Conservation (phyloP, 2,888 invertebrate genomes). For the Tipula helvola region DNA sequence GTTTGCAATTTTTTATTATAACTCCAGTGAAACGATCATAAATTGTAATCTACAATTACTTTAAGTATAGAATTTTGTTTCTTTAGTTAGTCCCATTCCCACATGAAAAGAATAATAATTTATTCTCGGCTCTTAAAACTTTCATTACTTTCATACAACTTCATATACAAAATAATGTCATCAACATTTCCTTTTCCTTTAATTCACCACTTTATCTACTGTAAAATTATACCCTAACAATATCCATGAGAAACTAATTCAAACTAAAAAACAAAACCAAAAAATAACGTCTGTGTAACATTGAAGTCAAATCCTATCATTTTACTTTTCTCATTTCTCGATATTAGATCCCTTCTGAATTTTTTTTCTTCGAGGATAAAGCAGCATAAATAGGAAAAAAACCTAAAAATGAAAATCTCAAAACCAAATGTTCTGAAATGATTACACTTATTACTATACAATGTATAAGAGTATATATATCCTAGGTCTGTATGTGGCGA, state of each 20-base stretch:
- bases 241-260: neutral
- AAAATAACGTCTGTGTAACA: neutral
- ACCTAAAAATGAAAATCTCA: neutral
- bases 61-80: too few relatives aligned
- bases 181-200: neutral
- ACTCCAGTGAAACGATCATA: too few relatives aligned
- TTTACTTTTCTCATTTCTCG: neutral
- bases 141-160: neutral
- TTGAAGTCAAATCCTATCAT: neutral
- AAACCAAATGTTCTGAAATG: neutral
- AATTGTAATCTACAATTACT: too few relatives aligned
- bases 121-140: neutral
- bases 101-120: neutral
- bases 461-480: neutral
- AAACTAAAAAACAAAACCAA: neutral
- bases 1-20: too few relatives aligned
- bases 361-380: neutral
- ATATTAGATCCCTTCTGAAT: neutral
- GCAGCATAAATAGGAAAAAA: neutral
- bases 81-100: too few relatives aligned
- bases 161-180: neutral
- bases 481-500: neutral
- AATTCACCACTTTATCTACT: neutral
- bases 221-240: neutral
- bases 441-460: neutral